Evolutionary conservation across 1,140 invertebrate species (phyloP).

Genomic region (Monomorium pharaonis): DNA sequence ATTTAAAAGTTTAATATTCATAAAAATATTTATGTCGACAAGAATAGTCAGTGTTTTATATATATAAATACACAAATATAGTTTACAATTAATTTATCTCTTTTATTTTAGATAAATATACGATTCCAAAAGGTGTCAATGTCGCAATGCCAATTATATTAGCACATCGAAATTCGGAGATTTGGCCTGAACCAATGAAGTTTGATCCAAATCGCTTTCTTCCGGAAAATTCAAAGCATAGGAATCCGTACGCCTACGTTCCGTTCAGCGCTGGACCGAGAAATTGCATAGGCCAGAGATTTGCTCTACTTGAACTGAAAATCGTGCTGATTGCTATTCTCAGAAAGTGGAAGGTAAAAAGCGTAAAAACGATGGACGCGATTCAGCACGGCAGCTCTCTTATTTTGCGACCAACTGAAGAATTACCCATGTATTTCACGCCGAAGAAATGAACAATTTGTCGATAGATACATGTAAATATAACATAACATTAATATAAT

Average conservation of each 20-base stretch:
- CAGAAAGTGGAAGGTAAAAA: slow-evolving; percentile 85
- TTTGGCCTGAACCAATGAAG: slow-evolving; percentile 89
- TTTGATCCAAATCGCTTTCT: slow-evolving; percentile 88
- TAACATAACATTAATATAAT: no score
- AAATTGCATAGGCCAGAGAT: slow-evolving; percentile 75
- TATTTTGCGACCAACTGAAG: slow-evolving; percentile 75
- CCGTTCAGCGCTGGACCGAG: no score
- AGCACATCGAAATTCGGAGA: slow-evolving; percentile 84
- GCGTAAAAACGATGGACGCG: slow-evolving; percentile 75
- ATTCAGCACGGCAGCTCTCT: slow-evolving; percentile 70
- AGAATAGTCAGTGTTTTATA: neutral
- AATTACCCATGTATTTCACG: slow-evolving; percentile 62
- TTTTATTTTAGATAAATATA: slow-evolving; percentile 63
- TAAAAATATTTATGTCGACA: no score
- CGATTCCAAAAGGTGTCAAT: slow-evolving; percentile 80
- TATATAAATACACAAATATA: no score
- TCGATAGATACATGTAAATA: neutral
- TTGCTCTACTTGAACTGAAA: slow-evolving; percentile 86
- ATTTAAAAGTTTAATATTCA: neutral
- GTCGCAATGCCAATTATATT: slow-evolving; percentile 84
- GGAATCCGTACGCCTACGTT: slow-evolving; percentile 87
- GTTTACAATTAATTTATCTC: neutral
- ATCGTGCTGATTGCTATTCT: slow-evolving; percentile 85
- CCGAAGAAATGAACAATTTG: slow-evolving; percentile 53
- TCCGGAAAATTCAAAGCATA: slow-evolving; percentile 84